These are phyloP conservation scores for Caenorhabditis sp. DNA, from an alignment of 2,888 invertebrate genomes.

Conservation along the genomic window DNA sequence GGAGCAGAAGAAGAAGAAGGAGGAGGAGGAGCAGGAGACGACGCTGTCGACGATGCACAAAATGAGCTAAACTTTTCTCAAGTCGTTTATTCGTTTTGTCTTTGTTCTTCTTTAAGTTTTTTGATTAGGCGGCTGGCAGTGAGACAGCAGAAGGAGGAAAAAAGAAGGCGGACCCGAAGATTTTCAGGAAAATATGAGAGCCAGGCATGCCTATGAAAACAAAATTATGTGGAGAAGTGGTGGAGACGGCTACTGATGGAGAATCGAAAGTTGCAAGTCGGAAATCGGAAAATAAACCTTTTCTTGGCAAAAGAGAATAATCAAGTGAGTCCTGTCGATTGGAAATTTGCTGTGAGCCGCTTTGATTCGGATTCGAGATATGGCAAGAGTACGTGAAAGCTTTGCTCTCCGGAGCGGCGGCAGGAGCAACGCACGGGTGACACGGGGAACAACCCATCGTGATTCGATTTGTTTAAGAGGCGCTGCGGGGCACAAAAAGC, in stretches of 20 bases:
- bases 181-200: conserved; percentile 9
- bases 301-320: too few relatives aligned
- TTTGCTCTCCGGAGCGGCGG: conserved; percentile 16
- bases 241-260: background rate
- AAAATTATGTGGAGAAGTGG: conserved; percentile 16
- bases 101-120: conserved; percentile 37
- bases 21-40: conserved; percentile 10
- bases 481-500: conserved; percentile 15
- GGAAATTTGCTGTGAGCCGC: background rate
- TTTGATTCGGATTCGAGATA: conserved; percentile 26
- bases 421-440: conserved; percentile 2
- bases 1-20: conserved; percentile 8
- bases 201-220: conserved; percentile 12
- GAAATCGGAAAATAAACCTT: too few relatives aligned
- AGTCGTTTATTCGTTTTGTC: conserved; percentile 53
- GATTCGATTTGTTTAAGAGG: conserved; percentile 60
- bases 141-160: background rate
- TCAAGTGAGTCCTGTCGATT: conserved; percentile 9
- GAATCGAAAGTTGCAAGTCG: background rate
- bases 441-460: conserved; percentile 31
- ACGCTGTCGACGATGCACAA: conserved; percentile 16
- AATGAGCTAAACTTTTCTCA: conserved; percentile 54
- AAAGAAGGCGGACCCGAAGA: conserved; percentile 6
- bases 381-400: conserved; percentile 27
- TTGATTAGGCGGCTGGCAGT: conserved; percentile 21